These are phyloP conservation scores for Dromococcyx pavoninus DNA, from an alignment of 2,797 vertebrate species.

Conservation along the genomic window DNA sequence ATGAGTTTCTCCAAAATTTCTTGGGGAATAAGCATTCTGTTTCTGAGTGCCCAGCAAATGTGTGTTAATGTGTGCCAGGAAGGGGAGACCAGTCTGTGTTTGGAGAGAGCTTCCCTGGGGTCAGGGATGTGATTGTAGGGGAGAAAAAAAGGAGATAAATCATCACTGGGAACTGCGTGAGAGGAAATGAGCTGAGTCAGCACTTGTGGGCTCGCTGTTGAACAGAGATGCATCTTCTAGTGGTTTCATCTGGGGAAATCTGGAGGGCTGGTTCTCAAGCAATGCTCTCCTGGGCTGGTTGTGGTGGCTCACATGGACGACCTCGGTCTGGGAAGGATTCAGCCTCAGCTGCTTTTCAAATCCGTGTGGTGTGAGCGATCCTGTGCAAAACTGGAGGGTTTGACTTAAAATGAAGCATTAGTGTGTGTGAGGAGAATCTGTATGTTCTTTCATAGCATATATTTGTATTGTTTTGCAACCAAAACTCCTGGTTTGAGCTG, in stretches of 20 bases:
- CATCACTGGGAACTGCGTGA: not conserved
- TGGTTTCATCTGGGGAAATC: not conserved
- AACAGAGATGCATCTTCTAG: not conserved
- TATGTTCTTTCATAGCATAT: not conserved
- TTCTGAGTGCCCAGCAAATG: not conserved
- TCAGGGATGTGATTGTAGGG: not conserved
- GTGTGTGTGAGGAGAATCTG: not conserved
- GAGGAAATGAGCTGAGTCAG: not conserved
- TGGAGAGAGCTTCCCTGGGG: not conserved
- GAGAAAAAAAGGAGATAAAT: not conserved
- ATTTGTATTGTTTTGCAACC: not conserved
- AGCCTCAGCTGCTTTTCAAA: not conserved
- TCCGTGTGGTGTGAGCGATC: not conserved
- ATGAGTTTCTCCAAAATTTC: not conserved
- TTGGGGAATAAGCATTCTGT: not conserved
- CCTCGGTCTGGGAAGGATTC: not conserved
- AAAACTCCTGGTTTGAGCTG: not conserved
- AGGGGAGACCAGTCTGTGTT: not conserved
- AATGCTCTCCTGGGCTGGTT: not conserved
- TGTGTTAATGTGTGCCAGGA: not conserved
- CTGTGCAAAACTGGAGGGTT: not conserved
- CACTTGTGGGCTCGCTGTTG: not conserved
- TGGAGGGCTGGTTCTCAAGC: not conserved
- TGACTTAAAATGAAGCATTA: not conserved
- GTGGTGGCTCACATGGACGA: not conserved